These are phyloP conservation scores for Macrosteles quadrilineatus DNA, from an alignment of 1,140 invertebrate genomes.

Conservation along the genomic window DNA sequence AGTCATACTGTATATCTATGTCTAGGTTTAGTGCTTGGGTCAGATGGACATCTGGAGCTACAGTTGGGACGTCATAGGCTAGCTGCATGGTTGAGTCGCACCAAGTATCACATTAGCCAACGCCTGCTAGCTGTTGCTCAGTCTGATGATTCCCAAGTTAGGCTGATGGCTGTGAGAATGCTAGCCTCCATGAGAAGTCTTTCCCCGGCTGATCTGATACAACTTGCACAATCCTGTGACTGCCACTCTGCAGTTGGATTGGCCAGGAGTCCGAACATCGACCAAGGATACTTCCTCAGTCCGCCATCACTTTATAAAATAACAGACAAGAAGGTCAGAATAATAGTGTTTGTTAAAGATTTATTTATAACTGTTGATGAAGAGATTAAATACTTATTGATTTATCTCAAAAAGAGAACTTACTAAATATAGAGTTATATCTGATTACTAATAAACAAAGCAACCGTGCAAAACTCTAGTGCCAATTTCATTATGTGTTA, in stretches of 20 bases:
- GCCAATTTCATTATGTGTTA: too few relatives aligned
- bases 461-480: background rate
- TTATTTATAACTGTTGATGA: background rate
- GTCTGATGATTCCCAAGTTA: background rate
- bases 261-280: conserved; percentile 57
- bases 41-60: background rate
- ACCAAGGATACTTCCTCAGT: conserved; percentile 63
- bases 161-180: background rate
- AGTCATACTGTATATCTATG: too few relatives aligned
- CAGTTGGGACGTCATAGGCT: background rate
- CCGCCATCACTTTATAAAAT: conserved; percentile 53
- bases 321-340: conserved; percentile 21
- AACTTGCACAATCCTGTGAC: conserved; percentile 66
- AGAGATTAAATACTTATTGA: too few relatives aligned
- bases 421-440: conserved; percentile 9
- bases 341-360: too few relatives aligned
- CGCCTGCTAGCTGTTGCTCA: background rate
- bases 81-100: background rate
- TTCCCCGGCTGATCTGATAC: conserved; percentile 35
- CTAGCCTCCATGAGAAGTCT: background rate
- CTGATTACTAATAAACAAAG: background rate
- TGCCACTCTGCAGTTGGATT: conserved; percentile 63
- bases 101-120: background rate
- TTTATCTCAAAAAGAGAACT: background rate
- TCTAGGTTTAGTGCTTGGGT: background rate